Evolutionary conservation across 2,888 invertebrate species (phyloP), one percentile per base, ranked within the genome.

Genomic region (Sepioteuthis lessoniana): DNA sequence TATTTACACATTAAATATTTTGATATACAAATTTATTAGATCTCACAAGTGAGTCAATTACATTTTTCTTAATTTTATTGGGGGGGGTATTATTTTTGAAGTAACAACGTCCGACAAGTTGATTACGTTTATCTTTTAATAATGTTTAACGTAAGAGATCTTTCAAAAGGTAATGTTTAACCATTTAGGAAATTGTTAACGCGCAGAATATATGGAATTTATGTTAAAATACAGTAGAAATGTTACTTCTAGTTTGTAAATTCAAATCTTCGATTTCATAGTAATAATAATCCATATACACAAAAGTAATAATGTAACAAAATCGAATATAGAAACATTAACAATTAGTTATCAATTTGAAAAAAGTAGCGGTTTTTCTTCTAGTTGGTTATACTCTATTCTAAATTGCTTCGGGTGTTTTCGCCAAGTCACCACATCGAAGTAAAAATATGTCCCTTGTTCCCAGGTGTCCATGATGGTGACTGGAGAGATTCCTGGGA

Each of bases 371-470:
- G 91, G 91, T 91, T 46, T 91, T 42, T n/a, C 91, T 31, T 91
- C 91, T 19, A 91, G 91, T 31, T 91, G 91, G 7, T 19, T 38
- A 13, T 42, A 37, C 13, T 91, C 91, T 28, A 91, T 91, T 91
- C 42, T 91, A 16, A 91, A 91, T 25, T 38, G 31, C 46, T 91
- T 91, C 42, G 46, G 31, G 28, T 91, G 42, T 46, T 91, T 91
- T 31, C 46, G 42, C 91, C 91, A 91, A 25, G 91, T 42, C 31
- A 31, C 31, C 4, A 46, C 25, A 91, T 91, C 46, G 31, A 91
- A 91, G 91, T 91, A 91, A 42, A 38, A 91, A 46, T 38, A 91
- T 13, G 42, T 42, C 42, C 91, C 91, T 46, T 46, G 91, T 91
- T 91, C 91, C 91, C 91, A 91, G 25, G 38, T n/a, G 31, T 46